phyloP scores from a whole-genome alignment of 2,113 vertebrate genomes.

The Eclectus roratus region DNA sequence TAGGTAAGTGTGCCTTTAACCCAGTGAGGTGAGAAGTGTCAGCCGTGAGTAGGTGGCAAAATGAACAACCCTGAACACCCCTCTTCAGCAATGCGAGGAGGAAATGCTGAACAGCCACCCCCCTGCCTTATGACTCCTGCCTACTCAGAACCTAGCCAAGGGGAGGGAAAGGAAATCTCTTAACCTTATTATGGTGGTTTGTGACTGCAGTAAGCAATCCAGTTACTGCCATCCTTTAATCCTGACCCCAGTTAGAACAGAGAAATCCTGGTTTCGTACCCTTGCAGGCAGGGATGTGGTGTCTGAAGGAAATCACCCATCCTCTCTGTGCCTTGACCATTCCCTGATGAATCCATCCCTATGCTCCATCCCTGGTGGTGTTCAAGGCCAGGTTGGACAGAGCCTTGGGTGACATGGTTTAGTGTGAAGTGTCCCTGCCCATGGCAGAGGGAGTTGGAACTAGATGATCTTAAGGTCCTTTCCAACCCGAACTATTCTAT shows the following conservation, averaged over 20 bases:
- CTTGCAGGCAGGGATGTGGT: neutral
- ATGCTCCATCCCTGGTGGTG: too few relatives aligned
- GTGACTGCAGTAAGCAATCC: conserved; percentile 25
- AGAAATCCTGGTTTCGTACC: neutral
- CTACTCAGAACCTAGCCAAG: neutral
- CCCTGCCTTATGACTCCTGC: neutral
- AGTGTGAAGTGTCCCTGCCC: too few relatives aligned
- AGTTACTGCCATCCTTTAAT: conserved; percentile 43
- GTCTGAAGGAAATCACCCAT: neutral
- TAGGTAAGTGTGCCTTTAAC: neutral
- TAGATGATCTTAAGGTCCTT: too few relatives aligned
- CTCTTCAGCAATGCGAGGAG: neutral
- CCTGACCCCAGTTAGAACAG: neutral
- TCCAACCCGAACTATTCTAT: too few relatives aligned
- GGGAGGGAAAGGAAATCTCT: conserved; percentile 35
- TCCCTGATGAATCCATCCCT: neutral
- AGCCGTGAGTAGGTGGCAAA: neutral
- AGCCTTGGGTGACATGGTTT: too few relatives aligned
- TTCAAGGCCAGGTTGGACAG: too few relatives aligned
- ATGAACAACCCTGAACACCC: neutral
- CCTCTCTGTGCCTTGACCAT: neutral
- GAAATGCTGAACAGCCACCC: neutral
- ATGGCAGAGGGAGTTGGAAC: too few relatives aligned
- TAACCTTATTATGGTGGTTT: conserved; percentile 46
- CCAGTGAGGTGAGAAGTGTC: neutral